A percentile compares a stretch with the other conserved stretches of the same genome.
phyloP scores from a whole-genome alignment of 2,113 vertebrate species.

The Myiozetetes cayanensis region DNA sequence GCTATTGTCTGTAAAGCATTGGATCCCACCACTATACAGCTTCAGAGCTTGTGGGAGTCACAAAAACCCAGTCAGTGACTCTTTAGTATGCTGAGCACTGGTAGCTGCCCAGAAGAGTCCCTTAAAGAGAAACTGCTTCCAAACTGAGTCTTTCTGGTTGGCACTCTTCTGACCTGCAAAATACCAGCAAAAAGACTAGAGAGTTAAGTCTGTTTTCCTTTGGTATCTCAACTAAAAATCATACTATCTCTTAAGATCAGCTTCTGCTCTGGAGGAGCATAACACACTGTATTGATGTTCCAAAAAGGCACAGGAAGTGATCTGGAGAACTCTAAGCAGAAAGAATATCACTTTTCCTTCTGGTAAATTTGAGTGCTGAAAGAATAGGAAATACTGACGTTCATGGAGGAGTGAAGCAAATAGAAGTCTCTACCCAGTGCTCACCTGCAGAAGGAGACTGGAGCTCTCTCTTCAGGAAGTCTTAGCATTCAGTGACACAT shows the following conservation, averaged over 20 bases:
- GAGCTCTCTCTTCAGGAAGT: not conserved
- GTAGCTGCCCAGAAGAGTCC: not conserved
- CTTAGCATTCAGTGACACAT: not conserved
- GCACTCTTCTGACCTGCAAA: not conserved
- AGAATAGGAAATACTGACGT: not conserved
- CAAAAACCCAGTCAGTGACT: not conserved
- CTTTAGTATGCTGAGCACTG: not conserved
- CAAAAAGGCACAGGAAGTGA: not conserved
- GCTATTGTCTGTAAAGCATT: not conserved
- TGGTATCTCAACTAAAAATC: not conserved
- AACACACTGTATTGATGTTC: not conserved
- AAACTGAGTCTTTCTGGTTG: not conserved
- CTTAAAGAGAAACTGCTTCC: not conserved
- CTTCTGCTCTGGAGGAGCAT: not conserved
- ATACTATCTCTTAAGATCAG: not conserved
- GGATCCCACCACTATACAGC: not conserved
- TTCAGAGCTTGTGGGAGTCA: not conserved
- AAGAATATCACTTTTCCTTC: not conserved
- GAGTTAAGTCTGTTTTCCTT: not conserved
- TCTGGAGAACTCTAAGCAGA: not conserved
- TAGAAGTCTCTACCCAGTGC: not conserved
- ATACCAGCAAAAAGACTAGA: not conserved
- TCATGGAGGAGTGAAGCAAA: not conserved
- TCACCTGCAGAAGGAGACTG: not conserved
- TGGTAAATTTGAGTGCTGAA: not conserved